Conservation (phyloP, 2,888 invertebrate species). For the Teleiodes luculella region DNA sequence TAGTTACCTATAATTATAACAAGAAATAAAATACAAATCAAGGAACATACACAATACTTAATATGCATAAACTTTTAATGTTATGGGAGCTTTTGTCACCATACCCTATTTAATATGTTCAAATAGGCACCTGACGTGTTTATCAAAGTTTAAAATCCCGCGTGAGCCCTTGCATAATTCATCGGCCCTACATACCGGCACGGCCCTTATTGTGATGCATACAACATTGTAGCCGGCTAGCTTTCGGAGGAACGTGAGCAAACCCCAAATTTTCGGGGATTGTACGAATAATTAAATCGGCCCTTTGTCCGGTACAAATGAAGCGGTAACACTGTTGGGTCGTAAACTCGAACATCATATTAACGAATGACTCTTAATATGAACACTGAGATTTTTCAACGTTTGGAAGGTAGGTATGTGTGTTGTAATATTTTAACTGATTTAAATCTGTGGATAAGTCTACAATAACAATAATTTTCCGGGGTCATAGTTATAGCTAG, state of each 20-base stretch:
- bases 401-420: too few species aligned
- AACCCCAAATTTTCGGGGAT: slow-evolving; percentile 25
- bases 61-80: too few species aligned
- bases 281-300: slow-evolving; percentile 26
- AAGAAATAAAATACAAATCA: too few species aligned
- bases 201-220: slow-evolving; percentile 29
- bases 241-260: slow-evolving; percentile 18
- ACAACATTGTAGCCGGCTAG: background rate
- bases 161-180: slow-evolving; percentile 44
- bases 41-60: too few species aligned
- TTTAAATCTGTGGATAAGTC: too few species aligned
- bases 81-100: background rate
- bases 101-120: background rate
- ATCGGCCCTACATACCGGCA: slow-evolving; percentile 43
- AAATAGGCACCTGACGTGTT: slow-evolving; percentile 6
- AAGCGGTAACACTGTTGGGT: background rate
- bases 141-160: slow-evolving; percentile 16
- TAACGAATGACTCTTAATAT: too few species aligned
- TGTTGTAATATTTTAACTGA: too few species aligned
- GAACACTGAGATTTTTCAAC: too few species aligned
- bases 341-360: too few species aligned
- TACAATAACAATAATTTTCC: too few species aligned
- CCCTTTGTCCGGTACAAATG: background rate
- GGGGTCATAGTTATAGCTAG: too few species aligned
- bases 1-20: too few species aligned